phyloP scores from a whole-genome alignment of 92 coral and sea anemone genomes.

The Pocillopora meandrina region DNA sequence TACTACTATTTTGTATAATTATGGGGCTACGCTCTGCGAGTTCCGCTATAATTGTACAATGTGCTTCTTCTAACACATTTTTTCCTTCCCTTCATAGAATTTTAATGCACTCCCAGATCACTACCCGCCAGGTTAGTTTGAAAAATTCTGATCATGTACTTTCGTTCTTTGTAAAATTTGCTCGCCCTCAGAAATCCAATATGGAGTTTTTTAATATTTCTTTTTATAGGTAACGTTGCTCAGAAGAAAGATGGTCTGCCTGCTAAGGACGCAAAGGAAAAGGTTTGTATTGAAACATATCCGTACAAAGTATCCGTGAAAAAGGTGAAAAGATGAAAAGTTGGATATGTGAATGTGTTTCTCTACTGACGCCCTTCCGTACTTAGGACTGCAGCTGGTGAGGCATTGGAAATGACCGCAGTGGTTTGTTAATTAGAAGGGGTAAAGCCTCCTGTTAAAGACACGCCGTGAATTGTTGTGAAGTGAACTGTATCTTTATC shows the following conservation, averaged over 20 bases:
- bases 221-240: conserved; percentile 12
- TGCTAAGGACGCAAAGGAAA: conserved; percentile 40
- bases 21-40: no score
- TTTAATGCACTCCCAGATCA: conserved; percentile 47
- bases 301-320: no score
- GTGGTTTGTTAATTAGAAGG: neutral
- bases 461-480: neutral
- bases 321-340: no score
- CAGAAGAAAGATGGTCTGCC: conserved; percentile 8
- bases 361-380: neutral
- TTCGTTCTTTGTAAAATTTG: neutral
- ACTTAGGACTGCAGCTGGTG: neutral
- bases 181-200: neutral
- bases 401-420: neutral
- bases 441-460: neutral
- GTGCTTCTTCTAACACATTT: neutral
- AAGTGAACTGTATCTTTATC: neutral
- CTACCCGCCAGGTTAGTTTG: conserved; percentile 41
- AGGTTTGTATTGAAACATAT: neutral
- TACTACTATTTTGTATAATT: no score
- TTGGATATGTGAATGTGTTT: no score
- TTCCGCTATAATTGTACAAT: neutral
- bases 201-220: neutral
- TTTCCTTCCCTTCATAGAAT: neutral
- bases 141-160: neutral